Base-by-base conservation (phyloP, 2,888 invertebrate species). In the Apamea sordens region DNA sequence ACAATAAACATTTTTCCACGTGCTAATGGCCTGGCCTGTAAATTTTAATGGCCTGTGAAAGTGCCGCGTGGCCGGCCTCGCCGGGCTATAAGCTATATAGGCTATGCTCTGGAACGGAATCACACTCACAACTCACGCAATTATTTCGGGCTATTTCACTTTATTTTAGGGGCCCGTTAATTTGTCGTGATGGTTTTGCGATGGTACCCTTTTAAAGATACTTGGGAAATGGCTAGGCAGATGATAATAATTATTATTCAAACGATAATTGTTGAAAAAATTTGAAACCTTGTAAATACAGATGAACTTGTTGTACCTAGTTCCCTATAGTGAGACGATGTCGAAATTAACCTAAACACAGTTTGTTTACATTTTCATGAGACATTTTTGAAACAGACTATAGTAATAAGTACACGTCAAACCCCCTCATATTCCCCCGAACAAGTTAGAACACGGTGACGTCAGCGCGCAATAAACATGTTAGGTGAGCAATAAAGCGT, bases 41-140 rank as follows among this genome's bases (percentile, higher is more conserved):
- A 79, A 81, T 81, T 85, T 83, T 83, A 81, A 86, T 83, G 79
- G 59, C 50, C 67, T 80, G 78, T 85, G 72, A 88, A 85, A 76
- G 72, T 81, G 79, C 78, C 74, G 79, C 53, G 70, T 71, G 61
- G 71, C 70, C 28, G 18, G 65, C 53, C 76, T 44, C 53, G 28
- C 50, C 41, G n/a, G 24, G 32, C 44, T 64, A 24, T 41, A n/a
- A 63, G 44, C 71, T 61, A 44, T 61, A 44, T 50, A 59, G 69
- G 13, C n/a, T 65, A 61, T 59, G 56, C 36, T 10, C 10, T 69
- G 71, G 36, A 74, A 80, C 67, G 71, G 63, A 74, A 80, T 80
- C 85, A 61, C 56, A 50, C 32, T 71, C 73, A 80, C 65, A 84
- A 56, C 18, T 80, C 68, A 72, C 8, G 50, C 28, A 56, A 86